Conservation (phyloP, 2,888 invertebrate species). For the Stenchaetothrips biformis region DNA sequence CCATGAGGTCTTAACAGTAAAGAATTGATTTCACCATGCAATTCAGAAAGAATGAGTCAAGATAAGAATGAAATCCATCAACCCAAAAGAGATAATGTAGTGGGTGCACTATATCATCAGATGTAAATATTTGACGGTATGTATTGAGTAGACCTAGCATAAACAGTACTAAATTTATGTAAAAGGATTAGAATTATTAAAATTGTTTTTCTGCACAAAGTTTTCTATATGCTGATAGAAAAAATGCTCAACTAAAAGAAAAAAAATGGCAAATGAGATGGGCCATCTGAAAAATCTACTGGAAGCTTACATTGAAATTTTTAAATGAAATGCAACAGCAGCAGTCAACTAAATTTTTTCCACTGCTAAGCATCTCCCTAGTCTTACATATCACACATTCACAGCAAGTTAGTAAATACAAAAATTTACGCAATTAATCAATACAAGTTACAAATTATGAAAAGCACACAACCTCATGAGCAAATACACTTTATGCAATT, state of each 20-base stretch:
- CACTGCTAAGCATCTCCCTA: not conserved
- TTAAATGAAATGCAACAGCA: constrained; percentile 26
- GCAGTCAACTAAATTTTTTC: not conserved
- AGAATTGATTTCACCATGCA: too few relatives aligned
- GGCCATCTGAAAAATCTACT: constrained; percentile 23
- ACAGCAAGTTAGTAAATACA: not conserved
- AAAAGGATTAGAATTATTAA: not conserved
- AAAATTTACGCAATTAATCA: not conserved
- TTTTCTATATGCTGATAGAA: too few relatives aligned
- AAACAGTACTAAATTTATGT: not conserved
- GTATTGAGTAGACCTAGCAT: too few relatives aligned
- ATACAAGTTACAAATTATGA: not conserved
- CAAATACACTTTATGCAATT: constrained; percentile 2
- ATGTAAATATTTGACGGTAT: too few relatives aligned
- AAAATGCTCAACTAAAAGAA: too few relatives aligned
- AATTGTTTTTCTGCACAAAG: not conserved
- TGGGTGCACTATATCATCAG: too few relatives aligned
- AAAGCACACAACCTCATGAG: constrained; percentile 20
- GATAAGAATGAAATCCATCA: too few relatives aligned
- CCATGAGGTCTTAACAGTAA: too few relatives aligned
- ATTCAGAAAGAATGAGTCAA: too few relatives aligned
- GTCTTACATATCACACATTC: not conserved
- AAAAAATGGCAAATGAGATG: too few relatives aligned
- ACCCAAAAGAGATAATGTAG: too few relatives aligned
- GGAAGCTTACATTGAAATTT: constrained; percentile 28